A percentile compares a stretch with the other conserved stretches of the same genome.
These are phyloP conservation scores for Plodia interpunctella DNA, from an alignment of 1,140 invertebrate species.

Conservation along the genomic window DNA sequence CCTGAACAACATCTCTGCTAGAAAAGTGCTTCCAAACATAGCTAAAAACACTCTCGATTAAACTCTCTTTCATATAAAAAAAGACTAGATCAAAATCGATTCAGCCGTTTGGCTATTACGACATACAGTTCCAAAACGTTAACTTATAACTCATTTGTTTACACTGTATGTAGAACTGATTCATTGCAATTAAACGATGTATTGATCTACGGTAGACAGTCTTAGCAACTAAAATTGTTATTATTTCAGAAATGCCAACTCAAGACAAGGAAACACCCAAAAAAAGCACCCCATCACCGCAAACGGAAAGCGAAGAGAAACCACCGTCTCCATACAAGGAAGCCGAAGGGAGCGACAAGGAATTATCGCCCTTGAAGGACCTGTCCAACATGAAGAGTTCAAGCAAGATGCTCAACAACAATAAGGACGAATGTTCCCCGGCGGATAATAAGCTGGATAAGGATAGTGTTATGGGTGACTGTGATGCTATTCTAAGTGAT, in stretches of 20 bases:
- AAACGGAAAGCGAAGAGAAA: conserved; percentile 31
- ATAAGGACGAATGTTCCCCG: conserved; percentile 64
- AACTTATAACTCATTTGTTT: no score
- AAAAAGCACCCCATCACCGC: conserved; percentile 40
- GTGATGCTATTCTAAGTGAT: conserved; percentile 79
- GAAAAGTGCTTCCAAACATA: no score
- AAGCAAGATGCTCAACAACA: conserved; percentile 67
- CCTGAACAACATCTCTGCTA: no score
- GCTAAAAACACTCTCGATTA: no score
- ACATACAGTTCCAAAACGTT: no score
- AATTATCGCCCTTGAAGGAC: conserved; percentile 73
- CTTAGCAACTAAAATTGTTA: neutral
- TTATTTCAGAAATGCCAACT: conserved; percentile 33
- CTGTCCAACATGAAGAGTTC: conserved; percentile 60
- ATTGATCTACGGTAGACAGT: no score
- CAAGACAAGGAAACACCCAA: conserved; percentile 56
- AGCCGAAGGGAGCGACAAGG: conserved; percentile 57
- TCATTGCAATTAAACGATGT: no score
- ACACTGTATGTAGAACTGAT: no score
- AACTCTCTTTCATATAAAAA: no score
- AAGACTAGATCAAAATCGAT: no score
- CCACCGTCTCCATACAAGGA: conserved; percentile 68
- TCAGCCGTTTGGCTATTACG: no score
- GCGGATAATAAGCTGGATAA: conserved; percentile 59
- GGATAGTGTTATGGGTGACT: conserved; percentile 71